Percentiles rank a stretch among this genome's conserved stretches.
Evolutionary conservation across 2,113 vertebrate genomes (phyloP).

Genomic region (Castor canadensis): DNA sequence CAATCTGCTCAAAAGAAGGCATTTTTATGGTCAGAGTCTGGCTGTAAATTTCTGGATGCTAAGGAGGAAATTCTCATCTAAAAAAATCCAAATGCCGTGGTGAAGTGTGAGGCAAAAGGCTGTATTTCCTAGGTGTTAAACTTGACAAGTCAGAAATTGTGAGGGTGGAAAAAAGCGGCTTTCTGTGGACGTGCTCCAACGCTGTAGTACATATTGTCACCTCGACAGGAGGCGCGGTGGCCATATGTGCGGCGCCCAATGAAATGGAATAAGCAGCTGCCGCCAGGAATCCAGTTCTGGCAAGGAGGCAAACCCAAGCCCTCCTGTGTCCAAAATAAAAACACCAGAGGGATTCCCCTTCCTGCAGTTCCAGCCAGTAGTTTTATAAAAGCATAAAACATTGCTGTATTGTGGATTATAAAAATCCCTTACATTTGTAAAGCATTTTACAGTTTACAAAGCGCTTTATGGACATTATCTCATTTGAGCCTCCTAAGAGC

Average conservation of each 20-base stretch:
- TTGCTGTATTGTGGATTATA: constrained; percentile 69
- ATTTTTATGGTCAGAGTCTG: constrained; percentile 60
- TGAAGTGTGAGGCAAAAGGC: constrained; percentile 60
- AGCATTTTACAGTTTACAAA: constrained; percentile 73
- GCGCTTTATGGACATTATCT: constrained; percentile 69
- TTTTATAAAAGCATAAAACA: constrained; percentile 79
- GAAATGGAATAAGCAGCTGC: constrained; percentile 84
- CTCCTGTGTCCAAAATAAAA: constrained; percentile 80
- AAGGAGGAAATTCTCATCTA: constrained; percentile 50
- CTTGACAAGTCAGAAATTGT: constrained; percentile 76
- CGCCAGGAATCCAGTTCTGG: constrained; percentile 82
- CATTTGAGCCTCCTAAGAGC: constrained; percentile 59
- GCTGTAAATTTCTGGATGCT: constrained; percentile 63
- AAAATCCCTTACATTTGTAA: constrained; percentile 75
- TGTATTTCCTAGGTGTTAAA: constrained; percentile 77
- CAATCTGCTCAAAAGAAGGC: constrained; percentile 50
- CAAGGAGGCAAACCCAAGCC: constrained; percentile 70
- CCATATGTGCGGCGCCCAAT: constrained; percentile 61
- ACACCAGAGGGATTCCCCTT: constrained; percentile 81
- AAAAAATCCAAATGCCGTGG: constrained; percentile 46
- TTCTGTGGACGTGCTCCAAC: constrained; percentile 75
- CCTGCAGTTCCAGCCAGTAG: constrained; percentile 64
- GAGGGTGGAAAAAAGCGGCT: constrained; percentile 47
- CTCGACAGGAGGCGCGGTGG: constrained; percentile 77
- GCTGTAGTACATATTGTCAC: constrained; percentile 71